Evolutionary conservation across 2,888 invertebrate genomes (phyloP), one percentile per base, ranked within the genome.

Genomic region (Daptonema setosum): DNA sequence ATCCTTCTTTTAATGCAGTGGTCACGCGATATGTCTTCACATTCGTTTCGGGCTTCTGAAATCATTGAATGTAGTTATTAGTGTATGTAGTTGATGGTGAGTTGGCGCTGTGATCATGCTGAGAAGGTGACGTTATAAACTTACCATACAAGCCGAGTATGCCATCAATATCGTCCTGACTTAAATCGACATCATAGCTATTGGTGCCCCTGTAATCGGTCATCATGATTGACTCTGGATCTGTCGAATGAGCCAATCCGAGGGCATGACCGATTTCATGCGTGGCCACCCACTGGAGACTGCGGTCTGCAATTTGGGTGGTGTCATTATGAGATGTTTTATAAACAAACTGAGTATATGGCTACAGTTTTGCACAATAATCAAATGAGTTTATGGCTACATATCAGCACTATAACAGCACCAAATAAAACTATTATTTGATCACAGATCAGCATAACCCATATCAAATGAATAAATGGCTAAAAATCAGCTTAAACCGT

Each of bases 261-360:
- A 95, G 75, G 0, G 90, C 88, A 72, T 95, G 93, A 0, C 91
- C 91, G 65, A 93, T 87, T 74, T 93, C 93, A 73, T 93, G 93
- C 17, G 88, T 88, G 1, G 87, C 86, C 56, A 74, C 73, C 65
- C 72, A 72, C 54, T 71, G 67, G 25, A 74, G 65, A 60, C 74
- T 73, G 1, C 70, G 68, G 41, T 73, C 73, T 28, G 45, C 45
- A 22, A 45, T 3, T 35, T 35, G 35, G 17, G n/a, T n/a, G n/a
- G n/a, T n/a, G n/a, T n/a, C n/a, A n/a, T n/a, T n/a, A n/a, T n/a
- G n/a, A n/a, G n/a, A n/a, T n/a, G n/a, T n/a, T n/a, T n/a, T n/a
- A n/a, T n/a, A n/a, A n/a, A n/a, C n/a, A n/a, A n/a, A n/a, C n/a
- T n/a, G n/a, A n/a, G n/a, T n/a, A n/a, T n/a, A n/a, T n/a, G n/a